Conservation (phyloP, 2,797 vertebrate genomes). For the Falco concolor region DNA sequence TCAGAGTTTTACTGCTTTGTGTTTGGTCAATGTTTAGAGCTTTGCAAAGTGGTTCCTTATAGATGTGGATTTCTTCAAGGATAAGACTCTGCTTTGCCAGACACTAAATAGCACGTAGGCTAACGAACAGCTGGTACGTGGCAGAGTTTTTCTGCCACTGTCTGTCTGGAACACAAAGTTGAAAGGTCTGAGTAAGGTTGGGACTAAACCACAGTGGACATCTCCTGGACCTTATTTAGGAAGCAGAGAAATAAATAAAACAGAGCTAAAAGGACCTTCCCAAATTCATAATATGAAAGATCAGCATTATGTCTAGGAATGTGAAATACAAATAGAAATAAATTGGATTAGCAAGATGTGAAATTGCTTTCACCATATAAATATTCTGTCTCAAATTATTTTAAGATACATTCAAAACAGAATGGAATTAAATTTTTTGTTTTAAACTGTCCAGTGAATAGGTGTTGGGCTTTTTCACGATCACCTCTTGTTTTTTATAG, state of each 20-base stretch:
- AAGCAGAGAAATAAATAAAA: background rate
- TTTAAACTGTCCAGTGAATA: background rate
- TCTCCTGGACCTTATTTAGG: background rate
- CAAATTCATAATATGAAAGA: background rate
- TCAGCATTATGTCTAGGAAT: background rate
- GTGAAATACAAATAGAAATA: background rate
- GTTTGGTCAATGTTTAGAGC: background rate
- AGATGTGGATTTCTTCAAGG: too few relatives aligned
- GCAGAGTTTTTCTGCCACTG: background rate
- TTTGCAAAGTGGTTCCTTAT: background rate
- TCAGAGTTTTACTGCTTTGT: background rate
- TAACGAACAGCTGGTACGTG: background rate
- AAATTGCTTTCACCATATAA: background rate
- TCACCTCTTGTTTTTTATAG: background rate
- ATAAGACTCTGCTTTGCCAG: too few relatives aligned
- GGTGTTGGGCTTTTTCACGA: background rate
- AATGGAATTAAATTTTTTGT: background rate
- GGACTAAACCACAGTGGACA: background rate
- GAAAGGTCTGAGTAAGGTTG: background rate
- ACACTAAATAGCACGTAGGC: accelerated
- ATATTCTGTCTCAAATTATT: background rate
- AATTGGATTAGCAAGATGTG: background rate
- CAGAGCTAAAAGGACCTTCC: background rate
- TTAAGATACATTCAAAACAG: background rate
- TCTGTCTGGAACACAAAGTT: background rate